Evolutionary conservation across 37 sponge, comb jelly and placozoan genomes (phyloP), one percentile per base, ranked within the genome.

Genomic region (Cladorhizidae sp.): DNA sequence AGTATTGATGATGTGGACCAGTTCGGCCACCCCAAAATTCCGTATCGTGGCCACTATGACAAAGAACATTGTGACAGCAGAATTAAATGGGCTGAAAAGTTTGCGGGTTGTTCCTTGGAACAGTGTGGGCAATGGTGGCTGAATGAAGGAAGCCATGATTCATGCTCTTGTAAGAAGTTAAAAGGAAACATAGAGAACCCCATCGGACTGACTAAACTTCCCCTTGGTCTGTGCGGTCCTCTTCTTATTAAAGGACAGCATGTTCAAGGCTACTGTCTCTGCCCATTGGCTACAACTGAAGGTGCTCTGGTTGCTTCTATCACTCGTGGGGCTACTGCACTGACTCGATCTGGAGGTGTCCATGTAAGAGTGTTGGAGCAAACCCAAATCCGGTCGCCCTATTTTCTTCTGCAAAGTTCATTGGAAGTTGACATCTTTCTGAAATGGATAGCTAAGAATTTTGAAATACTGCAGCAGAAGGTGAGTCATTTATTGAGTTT

Each of bases 171-270:
- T 39, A 14, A 77, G 1, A 78, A 80, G 29, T 70, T 93, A 32
- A 93, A 93, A 64, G 93, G 93, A 1, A 93, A 93, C 74, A 73
- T 85, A 2, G 93, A 93, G 79, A 93, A 88, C 63, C 72, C 76
- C 0, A 93, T 93, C 49, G 93, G 93, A 18, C 83, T 93, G 0
- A 83, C 50, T 2, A 93, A 88, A 63, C 37, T 93, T 29, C 93
- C 93, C 1, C 35, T 93, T 2, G 89, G 86, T 28, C 31, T 85
- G 28, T 86, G 62, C 23, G 93, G 93, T 1, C 93, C 93, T 1
- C 62, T 93, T 2, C 79, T 93, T 1, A 39, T 93, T 3, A 59
- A 76, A 31, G 93, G 93, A 11, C 43, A 77, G 11, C 67, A 82
- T 49, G 80, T 88, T 8, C 32, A 72, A 12, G 93, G 93, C 14